Evolutionary conservation across 2,797 vertebrate species (phyloP).

Genomic region (Alectoris magna): DNA sequence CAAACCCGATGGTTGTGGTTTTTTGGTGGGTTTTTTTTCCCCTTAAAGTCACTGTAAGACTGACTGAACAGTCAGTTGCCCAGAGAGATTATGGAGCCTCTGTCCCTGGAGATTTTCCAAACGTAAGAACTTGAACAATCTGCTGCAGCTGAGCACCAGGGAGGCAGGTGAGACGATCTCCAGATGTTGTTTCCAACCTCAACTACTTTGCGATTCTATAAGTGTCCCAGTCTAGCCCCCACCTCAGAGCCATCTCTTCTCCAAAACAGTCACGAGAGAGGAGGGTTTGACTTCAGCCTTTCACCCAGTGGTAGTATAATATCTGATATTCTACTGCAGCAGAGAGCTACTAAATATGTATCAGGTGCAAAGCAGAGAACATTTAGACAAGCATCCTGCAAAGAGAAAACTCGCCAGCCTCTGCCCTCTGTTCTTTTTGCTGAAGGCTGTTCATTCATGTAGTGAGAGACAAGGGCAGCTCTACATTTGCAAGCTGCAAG

Average conservation of each 20-base stretch:
- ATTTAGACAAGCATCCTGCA: not conserved
- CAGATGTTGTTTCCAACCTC: not conserved
- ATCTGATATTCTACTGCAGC: not conserved
- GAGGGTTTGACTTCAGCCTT: not conserved
- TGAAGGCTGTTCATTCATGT: not conserved
- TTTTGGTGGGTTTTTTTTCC: not conserved
- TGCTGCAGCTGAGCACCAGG: not conserved
- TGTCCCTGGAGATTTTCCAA: not conserved
- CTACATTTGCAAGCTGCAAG: not conserved
- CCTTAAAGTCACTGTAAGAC: not conserved
- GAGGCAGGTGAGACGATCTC: not conserved
- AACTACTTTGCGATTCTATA: not conserved
- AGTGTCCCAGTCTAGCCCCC: not conserved
- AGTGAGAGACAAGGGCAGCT: not conserved
- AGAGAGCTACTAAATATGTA: not conserved
- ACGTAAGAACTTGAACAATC: not conserved
- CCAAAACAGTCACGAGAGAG: not conserved
- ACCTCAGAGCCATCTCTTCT: not conserved
- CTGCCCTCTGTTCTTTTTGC: not conserved
- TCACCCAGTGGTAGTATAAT: not conserved
- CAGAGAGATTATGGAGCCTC: not conserved
- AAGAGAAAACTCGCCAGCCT: not conserved
- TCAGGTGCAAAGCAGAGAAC: not conserved
- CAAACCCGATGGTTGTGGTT: not conserved
- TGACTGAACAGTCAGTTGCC: not conserved